Percentiles rank a stretch among this genome's conserved stretches.
These are phyloP conservation scores for Pantherophis guttatus DNA, from an alignment of 2,113 vertebrate genomes.

Conservation along the genomic window DNA sequence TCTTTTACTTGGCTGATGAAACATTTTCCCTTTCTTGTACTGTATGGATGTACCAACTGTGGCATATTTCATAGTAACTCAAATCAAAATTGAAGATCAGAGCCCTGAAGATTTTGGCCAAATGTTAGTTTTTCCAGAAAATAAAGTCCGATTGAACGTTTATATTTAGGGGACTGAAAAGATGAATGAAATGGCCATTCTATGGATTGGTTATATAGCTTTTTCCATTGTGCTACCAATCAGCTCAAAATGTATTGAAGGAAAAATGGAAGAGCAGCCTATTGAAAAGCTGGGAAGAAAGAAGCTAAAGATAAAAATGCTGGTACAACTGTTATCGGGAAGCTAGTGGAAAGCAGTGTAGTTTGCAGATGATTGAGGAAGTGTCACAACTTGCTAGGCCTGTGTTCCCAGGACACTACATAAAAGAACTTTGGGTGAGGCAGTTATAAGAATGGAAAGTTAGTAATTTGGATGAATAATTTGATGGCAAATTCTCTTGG, in stretches of 20 bases:
- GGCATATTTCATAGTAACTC: not conserved
- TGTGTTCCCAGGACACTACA: not conserved
- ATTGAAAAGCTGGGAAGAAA: not conserved
- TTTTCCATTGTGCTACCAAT: not conserved
- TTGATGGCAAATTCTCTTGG: not conserved
- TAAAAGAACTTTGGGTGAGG: not conserved
- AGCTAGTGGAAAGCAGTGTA: not conserved
- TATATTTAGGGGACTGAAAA: not conserved
- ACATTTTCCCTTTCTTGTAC: not conserved
- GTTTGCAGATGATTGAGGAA: not conserved
- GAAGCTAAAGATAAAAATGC: not conserved
- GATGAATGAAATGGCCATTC: not conserved
- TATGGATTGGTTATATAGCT: not conserved
- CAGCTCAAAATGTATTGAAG: not conserved
- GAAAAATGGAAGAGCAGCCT: not conserved
- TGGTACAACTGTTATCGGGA: not conserved
- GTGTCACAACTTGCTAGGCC: not conserved
- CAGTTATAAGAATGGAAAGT: not conserved
- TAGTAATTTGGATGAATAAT: not conserved
- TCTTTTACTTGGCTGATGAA: not conserved
- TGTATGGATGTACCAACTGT: not conserved
- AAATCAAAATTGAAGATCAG: not conserved
- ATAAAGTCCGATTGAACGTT: not conserved
- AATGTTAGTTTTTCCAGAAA: not conserved
- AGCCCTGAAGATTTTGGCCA: not conserved